Conservation (phyloP, 2,797 vertebrate genomes). For the Emys orbicularis region DNA sequence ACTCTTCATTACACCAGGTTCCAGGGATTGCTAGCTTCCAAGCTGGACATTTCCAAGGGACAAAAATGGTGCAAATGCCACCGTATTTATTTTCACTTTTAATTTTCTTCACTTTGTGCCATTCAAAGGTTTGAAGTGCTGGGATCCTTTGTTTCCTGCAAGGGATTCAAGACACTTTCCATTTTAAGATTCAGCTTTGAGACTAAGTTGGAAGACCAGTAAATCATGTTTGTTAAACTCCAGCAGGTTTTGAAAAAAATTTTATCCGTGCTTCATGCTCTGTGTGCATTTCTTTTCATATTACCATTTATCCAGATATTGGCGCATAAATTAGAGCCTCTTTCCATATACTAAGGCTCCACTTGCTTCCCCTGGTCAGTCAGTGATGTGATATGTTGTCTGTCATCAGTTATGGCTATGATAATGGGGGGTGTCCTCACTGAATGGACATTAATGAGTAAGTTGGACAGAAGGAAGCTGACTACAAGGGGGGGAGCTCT, state of each 20-base stretch:
- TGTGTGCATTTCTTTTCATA: background rate
- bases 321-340: background rate
- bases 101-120: background rate
- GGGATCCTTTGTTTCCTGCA: background rate
- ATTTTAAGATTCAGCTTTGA: background rate
- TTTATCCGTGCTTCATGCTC: rapidly evolving
- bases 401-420: background rate
- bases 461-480: background rate
- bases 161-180: background rate
- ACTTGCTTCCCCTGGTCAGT: background rate
- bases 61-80: background rate
- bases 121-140: background rate
- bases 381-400: background rate
- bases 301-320: background rate
- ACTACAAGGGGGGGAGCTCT: background rate
- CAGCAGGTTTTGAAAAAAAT: background rate
- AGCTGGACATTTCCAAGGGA: background rate
- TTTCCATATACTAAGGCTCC: background rate
- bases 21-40: background rate
- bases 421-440: background rate
- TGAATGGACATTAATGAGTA: background rate
- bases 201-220: background rate
- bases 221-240: background rate
- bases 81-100: background rate
- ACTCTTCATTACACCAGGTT: background rate